phyloP scores from a whole-genome alignment of 2,888 invertebrate genomes.

The Galerucella nymphaeae region DNA sequence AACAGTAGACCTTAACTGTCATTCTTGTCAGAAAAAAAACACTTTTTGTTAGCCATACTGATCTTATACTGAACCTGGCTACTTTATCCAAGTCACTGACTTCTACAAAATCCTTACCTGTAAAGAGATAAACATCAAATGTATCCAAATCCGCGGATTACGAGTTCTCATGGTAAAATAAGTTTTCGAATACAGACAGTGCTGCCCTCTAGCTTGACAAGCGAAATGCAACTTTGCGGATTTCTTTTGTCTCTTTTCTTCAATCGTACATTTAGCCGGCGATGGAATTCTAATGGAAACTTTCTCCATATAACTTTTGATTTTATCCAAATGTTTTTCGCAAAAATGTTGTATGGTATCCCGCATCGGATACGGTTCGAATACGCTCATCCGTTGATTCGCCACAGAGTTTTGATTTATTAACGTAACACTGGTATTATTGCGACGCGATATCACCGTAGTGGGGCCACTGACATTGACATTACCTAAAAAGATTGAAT shows the following conservation, averaged over 20 bases:
- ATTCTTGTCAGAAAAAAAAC: too few species aligned
- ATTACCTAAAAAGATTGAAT: constrained; percentile 53
- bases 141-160: constrained; percentile 91
- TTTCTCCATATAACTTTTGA: constrained; percentile 90
- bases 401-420: constrained; percentile 66
- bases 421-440: constrained; percentile 82
- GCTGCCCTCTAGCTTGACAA: constrained; percentile 84
- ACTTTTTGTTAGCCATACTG: too few species aligned
- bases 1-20: too few species aligned
- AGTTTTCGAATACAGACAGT: constrained; percentile 87
- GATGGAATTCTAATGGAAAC: constrained; percentile 86
- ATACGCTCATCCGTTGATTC: constrained; percentile 79
- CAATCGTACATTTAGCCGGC: constrained; percentile 93
- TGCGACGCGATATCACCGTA: constrained; percentile 71
- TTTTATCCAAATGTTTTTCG: constrained; percentile 93
- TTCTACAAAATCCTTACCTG: constrained; percentile 69
- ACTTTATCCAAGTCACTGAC: too few species aligned
- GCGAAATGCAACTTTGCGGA: constrained; percentile 89
- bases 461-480: constrained; percentile 72
- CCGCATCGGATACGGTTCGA: constrained; percentile 91
- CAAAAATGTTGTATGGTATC: constrained; percentile 96
- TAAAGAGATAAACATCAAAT: constrained; percentile 94
- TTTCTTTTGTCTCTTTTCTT: constrained; percentile 89
- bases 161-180: constrained; percentile 83
- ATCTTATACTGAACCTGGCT: too few species aligned